Conservation (phyloP, 2,797 vertebrate species). For the Crocidura indochinensis region DNA sequence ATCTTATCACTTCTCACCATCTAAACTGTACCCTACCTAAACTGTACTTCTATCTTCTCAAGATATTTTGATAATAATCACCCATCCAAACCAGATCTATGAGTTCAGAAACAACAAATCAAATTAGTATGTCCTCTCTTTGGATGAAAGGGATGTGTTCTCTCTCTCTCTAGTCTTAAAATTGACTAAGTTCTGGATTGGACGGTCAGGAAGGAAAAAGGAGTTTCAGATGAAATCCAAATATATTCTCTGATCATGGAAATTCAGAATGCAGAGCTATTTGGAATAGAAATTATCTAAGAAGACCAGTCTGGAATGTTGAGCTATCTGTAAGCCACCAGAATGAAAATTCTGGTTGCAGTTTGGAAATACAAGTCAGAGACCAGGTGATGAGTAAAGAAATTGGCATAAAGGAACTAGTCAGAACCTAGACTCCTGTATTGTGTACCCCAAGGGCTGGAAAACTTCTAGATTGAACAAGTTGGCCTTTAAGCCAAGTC, state of each 20-base stretch:
- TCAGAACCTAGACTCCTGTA: background rate
- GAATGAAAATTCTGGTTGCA: background rate
- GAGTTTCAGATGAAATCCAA: background rate
- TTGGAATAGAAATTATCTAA: background rate
- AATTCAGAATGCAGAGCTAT: background rate
- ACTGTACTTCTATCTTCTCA: background rate
- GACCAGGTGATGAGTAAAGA: background rate
- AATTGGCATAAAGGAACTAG: too few species aligned
- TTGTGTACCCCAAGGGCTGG: background rate
- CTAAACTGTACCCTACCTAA: too few species aligned
- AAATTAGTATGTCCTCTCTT: background rate
- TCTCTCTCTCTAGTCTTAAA: background rate
- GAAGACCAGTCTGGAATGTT: background rate
- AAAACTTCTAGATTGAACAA: background rate
- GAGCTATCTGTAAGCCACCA: background rate
- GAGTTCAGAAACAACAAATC: background rate
- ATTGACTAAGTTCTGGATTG: background rate
- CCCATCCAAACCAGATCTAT: background rate
- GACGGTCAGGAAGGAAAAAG: background rate
- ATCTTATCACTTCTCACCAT: background rate
- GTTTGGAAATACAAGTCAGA: constrained; percentile 5
- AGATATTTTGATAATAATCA: constrained; percentile 2
- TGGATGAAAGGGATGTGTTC: background rate
- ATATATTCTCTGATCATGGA: background rate
- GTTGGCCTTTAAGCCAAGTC: background rate